phyloP scores from a whole-genome alignment of 2,797 vertebrate genomes.

The Channa striata region DNA sequence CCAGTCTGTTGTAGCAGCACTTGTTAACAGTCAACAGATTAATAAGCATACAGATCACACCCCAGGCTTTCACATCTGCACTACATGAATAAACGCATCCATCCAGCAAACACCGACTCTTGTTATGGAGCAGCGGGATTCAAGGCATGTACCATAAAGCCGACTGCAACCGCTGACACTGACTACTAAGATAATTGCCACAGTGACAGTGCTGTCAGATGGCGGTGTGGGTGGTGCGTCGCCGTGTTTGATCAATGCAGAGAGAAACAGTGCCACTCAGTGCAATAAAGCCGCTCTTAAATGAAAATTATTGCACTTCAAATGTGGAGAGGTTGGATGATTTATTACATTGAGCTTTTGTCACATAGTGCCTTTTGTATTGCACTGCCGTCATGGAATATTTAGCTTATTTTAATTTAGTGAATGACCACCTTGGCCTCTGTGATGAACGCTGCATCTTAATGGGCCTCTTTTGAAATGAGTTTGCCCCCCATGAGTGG shows the following conservation, averaged over 20 bases:
- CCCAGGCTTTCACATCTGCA: slow-evolving; percentile 29
- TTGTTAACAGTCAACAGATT: slow-evolving; percentile 59
- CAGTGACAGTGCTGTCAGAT: slow-evolving; percentile 71
- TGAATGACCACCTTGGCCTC: slow-evolving; percentile 56
- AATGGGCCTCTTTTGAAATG: slow-evolving; percentile 56
- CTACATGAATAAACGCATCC: slow-evolving; percentile 42
- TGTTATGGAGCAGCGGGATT: slow-evolving; percentile 51
- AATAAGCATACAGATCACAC: slow-evolving; percentile 46
- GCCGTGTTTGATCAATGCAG: slow-evolving; percentile 69
- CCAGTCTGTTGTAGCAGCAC: slow-evolving; percentile 21
- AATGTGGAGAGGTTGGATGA: slow-evolving; percentile 68
- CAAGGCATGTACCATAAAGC: slow-evolving; percentile 65
- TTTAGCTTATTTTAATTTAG: slow-evolving; percentile 69
- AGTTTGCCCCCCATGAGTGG: slow-evolving; percentile 56
- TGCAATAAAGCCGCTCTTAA: slow-evolving; percentile 69
- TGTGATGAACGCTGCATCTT: slow-evolving; percentile 51
- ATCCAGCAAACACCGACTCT: slow-evolving; percentile 26
- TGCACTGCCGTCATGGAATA: slow-evolving; percentile 58
- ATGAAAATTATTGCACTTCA: slow-evolving; percentile 74
- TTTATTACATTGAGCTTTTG: slow-evolving; percentile 72
- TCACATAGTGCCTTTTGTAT: slow-evolving; percentile 59
- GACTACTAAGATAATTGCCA: slow-evolving; percentile 73
- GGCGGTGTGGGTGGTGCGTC: slow-evolving; percentile 65
- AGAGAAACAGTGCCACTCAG: slow-evolving; percentile 62
- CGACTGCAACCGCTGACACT: slow-evolving; percentile 70